Evolutionary conservation across 1,140 invertebrate genomes (phyloP), one percentile per base, ranked within the genome.

Genomic region (Cyrtorhinus lividipennis): DNA sequence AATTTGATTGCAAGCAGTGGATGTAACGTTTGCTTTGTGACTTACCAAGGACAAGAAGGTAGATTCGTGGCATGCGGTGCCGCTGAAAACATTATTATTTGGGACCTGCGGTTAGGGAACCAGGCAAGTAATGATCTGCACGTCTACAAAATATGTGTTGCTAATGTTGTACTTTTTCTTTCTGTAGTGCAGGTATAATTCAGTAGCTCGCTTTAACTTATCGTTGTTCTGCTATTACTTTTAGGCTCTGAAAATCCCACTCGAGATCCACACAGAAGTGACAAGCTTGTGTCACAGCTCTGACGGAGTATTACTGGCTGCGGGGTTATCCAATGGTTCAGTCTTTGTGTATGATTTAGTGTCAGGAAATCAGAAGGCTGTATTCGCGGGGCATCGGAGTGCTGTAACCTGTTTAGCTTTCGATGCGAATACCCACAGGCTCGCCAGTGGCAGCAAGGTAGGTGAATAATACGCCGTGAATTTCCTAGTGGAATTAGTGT

Each of bases 81-180:
- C 23, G 91, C 89, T 72, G 93, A 98, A 80, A 84, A 92, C 80
- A 85, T 97, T 59, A 82, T 88, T 69, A 81, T 98, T 65, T 98
- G 93, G 92, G 95, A 99, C 77, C 78, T 95, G 67, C 79, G 88
- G 66, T 84, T 92, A 30, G 84, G 87, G 56, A 87, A 95, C 77
- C 91, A 92, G 76, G 90, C 95, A 76, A 70, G 65, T 64, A 5
- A 38, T n/a, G n/a, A n/a, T n/a, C n/a, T n/a, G n/a, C n/a, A n/a
- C n/a, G n/a, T n/a, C n/a, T n/a, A n/a, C n/a, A n/a, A n/a, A n/a
- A n/a, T n/a, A n/a, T n/a, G n/a, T n/a, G n/a, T n/a, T n/a, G n/a
- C n/a, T n/a, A n/a, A n/a, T n/a, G n/a, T n/a, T n/a, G n/a, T n/a
- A n/a, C n/a, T n/a, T n/a, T n/a, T n/a, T n/a, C n/a, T n/a, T n/a